Conservation (phyloP, 2,113 vertebrate genomes). For the Limanda limanda region DNA sequence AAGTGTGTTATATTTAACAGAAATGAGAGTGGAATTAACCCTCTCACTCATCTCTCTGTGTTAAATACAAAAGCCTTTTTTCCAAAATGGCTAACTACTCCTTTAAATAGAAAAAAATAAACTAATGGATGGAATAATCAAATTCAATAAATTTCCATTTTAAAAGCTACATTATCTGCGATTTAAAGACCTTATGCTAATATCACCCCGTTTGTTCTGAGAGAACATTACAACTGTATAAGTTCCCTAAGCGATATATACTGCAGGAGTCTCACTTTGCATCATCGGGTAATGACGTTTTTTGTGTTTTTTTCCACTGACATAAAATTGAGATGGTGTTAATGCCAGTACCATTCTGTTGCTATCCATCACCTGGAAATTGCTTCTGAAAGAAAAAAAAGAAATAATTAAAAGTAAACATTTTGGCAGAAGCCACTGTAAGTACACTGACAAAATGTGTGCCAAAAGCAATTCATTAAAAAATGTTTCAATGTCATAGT, state of each 20-base stretch:
- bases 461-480: slow-evolving; percentile 14
- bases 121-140: neutral
- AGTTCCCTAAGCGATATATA: neutral
- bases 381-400: slow-evolving; percentile 8
- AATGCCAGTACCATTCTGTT: neutral
- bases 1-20: neutral
- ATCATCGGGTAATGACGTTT: neutral
- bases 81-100: neutral
- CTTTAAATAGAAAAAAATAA: neutral
- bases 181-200: neutral
- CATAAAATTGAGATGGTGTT: slow-evolving; percentile 4
- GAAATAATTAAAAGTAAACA: neutral
- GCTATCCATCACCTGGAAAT: neutral
- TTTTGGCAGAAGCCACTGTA: neutral
- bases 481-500: slow-evolving; percentile 4
- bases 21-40: neutral
- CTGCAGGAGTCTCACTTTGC: neutral
- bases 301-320: neutral
- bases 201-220: neutral
- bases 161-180: neutral
- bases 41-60: neutral
- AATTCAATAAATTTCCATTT: neutral
- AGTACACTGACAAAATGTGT: slow-evolving; percentile 2
- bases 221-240: neutral
- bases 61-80: neutral